Evolutionary conservation across 1,140 invertebrate genomes (phyloP), one percentile per base, ranked within the genome.

Genomic region (Theocolax elegans): DNA sequence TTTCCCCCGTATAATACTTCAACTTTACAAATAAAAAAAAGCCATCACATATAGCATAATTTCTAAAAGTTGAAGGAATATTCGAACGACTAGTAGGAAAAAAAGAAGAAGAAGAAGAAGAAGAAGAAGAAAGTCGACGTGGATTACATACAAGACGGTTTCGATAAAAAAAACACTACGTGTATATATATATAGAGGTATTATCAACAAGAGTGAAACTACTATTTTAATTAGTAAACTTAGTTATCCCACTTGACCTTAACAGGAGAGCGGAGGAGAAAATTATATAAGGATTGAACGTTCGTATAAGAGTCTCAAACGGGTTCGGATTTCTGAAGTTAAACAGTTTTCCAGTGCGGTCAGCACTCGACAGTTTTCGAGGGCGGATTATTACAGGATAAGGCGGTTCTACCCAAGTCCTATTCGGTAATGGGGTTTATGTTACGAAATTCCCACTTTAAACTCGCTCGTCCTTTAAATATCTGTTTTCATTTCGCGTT

Each of bases 341-440:
- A 54, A 54, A 54, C 17, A 54, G 51, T 54, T 54, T 42, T 42
- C n/a, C 35, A 25, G 56, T 38, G 13, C 56, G 56, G 35, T 42
- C 56, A 59, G 56, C 35, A 59, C 56, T 59, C 35, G 35, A 59
- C 56, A 59, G 35, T 59, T 59, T 40, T 59, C 56, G 56, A 59
- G 56, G 40, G 56, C 1, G 56, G 56, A 42, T 59, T 59, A 59
- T 59, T 59, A 42, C 21, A 27, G 56, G 56, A 59, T 59, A 40
- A 38, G 21, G 31, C 56, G 38, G 21, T 23, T 40, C 38, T 23
- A 8, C 6, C 1, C 7, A 21, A 27, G 49, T n/a, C 3, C n/a
- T 38, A 42, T 19, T 38, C 35, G 10, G n/a, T 59, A 59, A 59
- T 38, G 13, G 21, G 56, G 23, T 42, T 59, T 42, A 25, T 42